Evolutionary conservation across 2,888 invertebrate species (phyloP).

Genomic region (Spisula solida): DNA sequence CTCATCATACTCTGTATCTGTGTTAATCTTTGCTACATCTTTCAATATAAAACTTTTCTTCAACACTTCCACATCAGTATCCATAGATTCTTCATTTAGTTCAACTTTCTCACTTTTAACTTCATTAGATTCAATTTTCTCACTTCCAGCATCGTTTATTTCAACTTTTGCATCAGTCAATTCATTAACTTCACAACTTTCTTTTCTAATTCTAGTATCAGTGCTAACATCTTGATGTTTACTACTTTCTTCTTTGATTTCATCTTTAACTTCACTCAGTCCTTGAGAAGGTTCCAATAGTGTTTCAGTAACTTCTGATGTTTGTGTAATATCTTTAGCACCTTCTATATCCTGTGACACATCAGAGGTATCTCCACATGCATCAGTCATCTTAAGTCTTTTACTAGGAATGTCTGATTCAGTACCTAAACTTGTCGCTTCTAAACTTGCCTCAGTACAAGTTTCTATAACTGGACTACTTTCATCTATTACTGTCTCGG

Average conservation of each 20-base stretch:
- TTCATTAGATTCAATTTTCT: slow-evolving; percentile 5
- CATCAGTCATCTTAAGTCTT: neutral
- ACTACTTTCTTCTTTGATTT: neutral
- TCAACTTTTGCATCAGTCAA: neutral
- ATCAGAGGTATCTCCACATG: neutral
- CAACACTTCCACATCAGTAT: neutral
- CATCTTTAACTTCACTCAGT: neutral
- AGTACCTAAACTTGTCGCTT: neutral
- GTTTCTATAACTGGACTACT: no score
- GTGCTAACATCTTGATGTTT: neutral
- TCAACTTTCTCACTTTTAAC: slow-evolving; percentile 35
- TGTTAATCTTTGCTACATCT: slow-evolving; percentile 11
- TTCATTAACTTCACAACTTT: neutral
- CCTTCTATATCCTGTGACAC: neutral
- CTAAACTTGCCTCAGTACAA: neutral
- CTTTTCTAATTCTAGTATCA: no score
- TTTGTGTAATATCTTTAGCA: neutral
- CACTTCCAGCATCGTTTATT: neutral
- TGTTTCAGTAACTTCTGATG: neutral
- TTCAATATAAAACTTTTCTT: neutral
- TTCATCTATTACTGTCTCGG: neutral
- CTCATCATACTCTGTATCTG: slow-evolving; percentile 71
- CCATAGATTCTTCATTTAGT: neutral
- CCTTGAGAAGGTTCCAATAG: neutral
- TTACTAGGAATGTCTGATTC: slow-evolving; percentile 12